Base-by-base conservation (phyloP, 2,113 vertebrate genomes). In the Callipepla californica region DNA sequence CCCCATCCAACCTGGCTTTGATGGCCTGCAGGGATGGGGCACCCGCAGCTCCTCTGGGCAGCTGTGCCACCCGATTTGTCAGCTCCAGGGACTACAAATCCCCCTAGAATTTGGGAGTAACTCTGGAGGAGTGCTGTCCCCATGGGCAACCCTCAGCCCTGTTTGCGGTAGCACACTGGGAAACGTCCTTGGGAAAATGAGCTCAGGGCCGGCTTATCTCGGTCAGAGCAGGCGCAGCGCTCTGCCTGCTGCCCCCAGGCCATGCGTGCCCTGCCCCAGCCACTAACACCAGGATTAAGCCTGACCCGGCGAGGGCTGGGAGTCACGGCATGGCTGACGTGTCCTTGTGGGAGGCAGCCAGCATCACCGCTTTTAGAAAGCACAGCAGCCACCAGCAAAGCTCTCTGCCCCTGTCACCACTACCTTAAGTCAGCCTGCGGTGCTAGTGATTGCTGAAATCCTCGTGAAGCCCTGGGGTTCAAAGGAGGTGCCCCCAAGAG, bases 281-380 rank as follows among this genome's bases (percentile, higher is more conserved):
- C 89, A 15, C 69, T 94, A 89, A 61, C 4, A 2, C 68, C 51
- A 16, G 53, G 58, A 83, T 92, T 93, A 89, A 38, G 67, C 68
- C 67, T 85, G 89, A 86, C 80, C 80, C 57, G 70, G 48, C 0
- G 26, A 80, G 85, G 38, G 82, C 65, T 77, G 42, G 67, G 85
- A 93, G 78, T 78, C 94, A 44, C 16, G 5, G 38, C 1, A 1
- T 65, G 73, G 57, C 79, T 69, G 72, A 87, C 5, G 92, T 91
- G 92, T 92, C 85, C 80, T 21, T 0, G 38, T 85, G 87, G 87
- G 94, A 89, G 79, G 94, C 87, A 72, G 89, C 63, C 74, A 73
- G 75, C 66, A 58, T 12, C 6, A 2, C 44, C 3, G 2, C 42
- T 80, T 82, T 94, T 87, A 94, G 91, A 81, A 92, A 89, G 67